Conservation (phyloP, 2,113 vertebrate genomes). For the Otis tarda region DNA sequence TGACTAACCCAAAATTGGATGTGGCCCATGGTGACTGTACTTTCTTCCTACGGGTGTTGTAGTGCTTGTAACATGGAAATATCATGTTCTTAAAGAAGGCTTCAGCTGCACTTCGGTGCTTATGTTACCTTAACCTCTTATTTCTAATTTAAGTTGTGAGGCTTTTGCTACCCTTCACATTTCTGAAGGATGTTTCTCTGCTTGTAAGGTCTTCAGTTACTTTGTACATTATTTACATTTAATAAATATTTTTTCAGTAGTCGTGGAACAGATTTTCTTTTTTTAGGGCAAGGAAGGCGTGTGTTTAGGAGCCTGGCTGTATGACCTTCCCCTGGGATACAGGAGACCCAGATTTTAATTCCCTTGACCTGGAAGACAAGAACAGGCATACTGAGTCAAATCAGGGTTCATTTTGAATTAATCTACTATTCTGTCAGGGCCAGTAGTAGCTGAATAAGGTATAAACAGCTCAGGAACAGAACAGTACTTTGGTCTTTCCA, state of each 20-base stretch:
- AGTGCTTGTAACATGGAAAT: neutral
- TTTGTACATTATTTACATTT: neutral
- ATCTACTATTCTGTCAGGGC: neutral
- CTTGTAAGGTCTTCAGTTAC: neutral
- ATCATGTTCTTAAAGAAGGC: neutral
- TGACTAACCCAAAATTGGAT: slow-evolving; percentile 7
- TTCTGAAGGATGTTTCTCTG: neutral
- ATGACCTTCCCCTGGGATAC: neutral
- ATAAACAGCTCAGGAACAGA: neutral
- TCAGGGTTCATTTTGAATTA: neutral
- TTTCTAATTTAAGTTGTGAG: neutral
- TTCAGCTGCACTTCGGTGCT: neutral
- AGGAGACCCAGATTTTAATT: neutral
- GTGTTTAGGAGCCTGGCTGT: neutral
- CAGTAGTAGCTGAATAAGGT: neutral
- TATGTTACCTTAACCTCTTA: neutral
- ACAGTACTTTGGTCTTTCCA: neutral
- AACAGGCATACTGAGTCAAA: neutral
- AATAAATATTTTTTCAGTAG: neutral
- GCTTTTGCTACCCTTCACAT: neutral
- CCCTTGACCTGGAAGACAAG: neutral
- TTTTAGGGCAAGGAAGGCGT: neutral
- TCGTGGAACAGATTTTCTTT: neutral
- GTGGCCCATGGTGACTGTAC: neutral
- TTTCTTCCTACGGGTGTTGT: neutral